phyloP scores from a whole-genome alignment of 1,140 invertebrate genomes.

The Idris sp. region DNA sequence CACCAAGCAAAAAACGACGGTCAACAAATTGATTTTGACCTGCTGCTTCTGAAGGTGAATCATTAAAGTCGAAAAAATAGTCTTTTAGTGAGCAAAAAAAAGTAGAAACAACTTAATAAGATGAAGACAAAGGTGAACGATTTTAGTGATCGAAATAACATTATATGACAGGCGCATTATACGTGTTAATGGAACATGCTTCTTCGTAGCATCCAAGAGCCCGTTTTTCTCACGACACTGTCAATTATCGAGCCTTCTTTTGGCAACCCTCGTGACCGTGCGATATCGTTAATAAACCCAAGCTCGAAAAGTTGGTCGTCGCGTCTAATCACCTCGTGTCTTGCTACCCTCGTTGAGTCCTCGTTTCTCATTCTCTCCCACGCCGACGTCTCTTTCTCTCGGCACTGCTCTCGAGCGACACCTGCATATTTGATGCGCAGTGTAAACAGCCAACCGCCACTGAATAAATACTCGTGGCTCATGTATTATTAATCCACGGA shows the following conservation, averaged over 20 bases:
- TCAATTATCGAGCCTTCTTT: conserved; percentile 75
- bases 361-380: conserved; percentile 58
- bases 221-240: conserved; percentile 64
- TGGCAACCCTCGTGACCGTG: conserved; percentile 67
- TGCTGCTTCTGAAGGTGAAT: conserved; percentile 31
- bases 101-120: conserved; percentile 11
- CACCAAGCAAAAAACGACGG: no score
- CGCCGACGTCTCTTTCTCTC: conserved; percentile 25
- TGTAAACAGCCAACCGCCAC: conserved; percentile 72
- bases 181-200: conserved; percentile 58
- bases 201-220: conserved; percentile 45
- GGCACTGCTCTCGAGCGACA: conserved; percentile 65
- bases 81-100: conserved; percentile 21
- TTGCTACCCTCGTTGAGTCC: conserved; percentile 56
- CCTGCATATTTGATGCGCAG: conserved; percentile 75
- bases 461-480: conserved; percentile 71
- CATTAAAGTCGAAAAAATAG: conserved; percentile 41
- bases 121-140: conserved; percentile 22
- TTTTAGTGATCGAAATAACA: conserved; percentile 57
- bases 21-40: conserved; percentile 28
- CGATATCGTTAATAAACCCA: conserved; percentile 78
- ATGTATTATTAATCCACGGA: conserved; percentile 74
- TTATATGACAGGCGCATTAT: conserved; percentile 62
- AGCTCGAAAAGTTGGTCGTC: conserved; percentile 69
- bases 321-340: conserved; percentile 74